phyloP scores from a whole-genome alignment of 1,140 invertebrate genomes.

The Dendrolimus punctatus region DNA sequence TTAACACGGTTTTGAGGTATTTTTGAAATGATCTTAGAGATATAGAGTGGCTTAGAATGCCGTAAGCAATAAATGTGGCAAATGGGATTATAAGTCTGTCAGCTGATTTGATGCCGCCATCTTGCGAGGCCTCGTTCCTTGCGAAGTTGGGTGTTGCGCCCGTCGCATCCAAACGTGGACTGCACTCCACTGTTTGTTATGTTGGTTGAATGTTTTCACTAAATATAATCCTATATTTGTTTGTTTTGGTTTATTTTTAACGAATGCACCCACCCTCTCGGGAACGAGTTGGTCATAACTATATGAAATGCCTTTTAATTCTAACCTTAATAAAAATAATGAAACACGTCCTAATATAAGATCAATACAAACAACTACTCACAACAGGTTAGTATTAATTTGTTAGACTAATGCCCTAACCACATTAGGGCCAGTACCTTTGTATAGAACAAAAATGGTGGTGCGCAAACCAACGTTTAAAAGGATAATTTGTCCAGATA shows the following conservation, averaged over 20 bases:
- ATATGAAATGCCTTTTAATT: not conserved
- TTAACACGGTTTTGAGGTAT: slow-evolving; percentile 60
- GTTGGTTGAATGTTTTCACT: slow-evolving; percentile 66
- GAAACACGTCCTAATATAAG: too few species aligned
- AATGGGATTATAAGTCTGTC: slow-evolving; percentile 60
- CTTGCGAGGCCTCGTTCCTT: slow-evolving; percentile 19
- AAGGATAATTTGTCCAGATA: too few species aligned
- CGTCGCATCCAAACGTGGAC: slow-evolving; percentile 46
- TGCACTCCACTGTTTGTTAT: slow-evolving; percentile 47
- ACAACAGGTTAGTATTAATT: too few species aligned
- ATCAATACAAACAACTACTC: too few species aligned
- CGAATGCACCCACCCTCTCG: slow-evolving; percentile 4
- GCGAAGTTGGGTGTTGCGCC: slow-evolving; percentile 27
- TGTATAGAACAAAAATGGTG: too few species aligned
- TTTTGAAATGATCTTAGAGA: slow-evolving; percentile 41
- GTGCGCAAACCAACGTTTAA: too few species aligned
- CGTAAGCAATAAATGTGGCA: slow-evolving; percentile 41
- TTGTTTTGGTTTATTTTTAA: slow-evolving; percentile 61
- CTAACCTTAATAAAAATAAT: too few species aligned
- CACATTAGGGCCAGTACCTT: too few species aligned
- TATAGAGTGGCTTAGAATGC: slow-evolving; percentile 49
- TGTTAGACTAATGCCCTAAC: too few species aligned
- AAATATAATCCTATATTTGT: slow-evolving; percentile 72
- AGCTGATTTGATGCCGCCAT: slow-evolving; percentile 39
- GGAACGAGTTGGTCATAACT: slow-evolving; percentile 6